A percentile compares a stretch with the other conserved stretches of the same genome.
phyloP scores from a whole-genome alignment of 2,797 vertebrate species.

The Neosilurus mollespiculum region DNA sequence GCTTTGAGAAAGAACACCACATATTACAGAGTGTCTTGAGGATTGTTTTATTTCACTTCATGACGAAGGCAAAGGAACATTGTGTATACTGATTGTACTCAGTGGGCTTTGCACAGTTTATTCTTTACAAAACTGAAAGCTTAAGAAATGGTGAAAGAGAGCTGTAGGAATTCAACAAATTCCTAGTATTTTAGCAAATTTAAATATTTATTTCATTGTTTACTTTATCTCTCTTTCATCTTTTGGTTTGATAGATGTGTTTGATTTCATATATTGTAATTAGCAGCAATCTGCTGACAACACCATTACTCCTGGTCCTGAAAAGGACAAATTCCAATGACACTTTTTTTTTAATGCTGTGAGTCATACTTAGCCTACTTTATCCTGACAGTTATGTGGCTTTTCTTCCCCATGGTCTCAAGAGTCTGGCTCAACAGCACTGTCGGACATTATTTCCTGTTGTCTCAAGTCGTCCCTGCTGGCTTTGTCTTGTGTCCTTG shows the following conservation, averaged over 20 bases:
- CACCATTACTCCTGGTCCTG: slow-evolving; percentile 68
- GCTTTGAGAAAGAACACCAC: not conserved
- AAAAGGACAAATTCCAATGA: slow-evolving; percentile 60
- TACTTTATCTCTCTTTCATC: slow-evolving; percentile 47
- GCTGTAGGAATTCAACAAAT: not conserved
- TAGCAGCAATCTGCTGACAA: slow-evolving; percentile 67
- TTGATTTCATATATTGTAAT: slow-evolving; percentile 76
- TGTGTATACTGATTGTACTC: slow-evolving; percentile 19
- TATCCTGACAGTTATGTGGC: slow-evolving; percentile 45
- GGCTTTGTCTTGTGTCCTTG: slow-evolving; percentile 53
- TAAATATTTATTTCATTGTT: slow-evolving; percentile 43
- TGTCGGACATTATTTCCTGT: slow-evolving; percentile 44
- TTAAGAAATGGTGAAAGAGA: not conserved
- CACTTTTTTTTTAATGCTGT: slow-evolving; percentile 39
- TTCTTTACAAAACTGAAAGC: slow-evolving; percentile 18
- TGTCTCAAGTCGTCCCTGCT: slow-evolving; percentile 48
- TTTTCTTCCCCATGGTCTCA: slow-evolving; percentile 36
- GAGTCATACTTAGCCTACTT: slow-evolving; percentile 50
- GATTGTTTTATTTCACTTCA: slow-evolving; percentile 5
- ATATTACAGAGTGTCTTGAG: not conserved
- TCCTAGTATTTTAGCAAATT: slow-evolving; percentile 28
- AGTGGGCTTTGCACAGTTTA: slow-evolving; percentile 29
- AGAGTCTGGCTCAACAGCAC: slow-evolving; percentile 36
- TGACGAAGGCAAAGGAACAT: not conserved
- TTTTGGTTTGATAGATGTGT: slow-evolving; percentile 53